These are phyloP conservation scores for Nylanderia fulva DNA, from an alignment of 1,140 invertebrate genomes.

Conservation along the genomic window DNA sequence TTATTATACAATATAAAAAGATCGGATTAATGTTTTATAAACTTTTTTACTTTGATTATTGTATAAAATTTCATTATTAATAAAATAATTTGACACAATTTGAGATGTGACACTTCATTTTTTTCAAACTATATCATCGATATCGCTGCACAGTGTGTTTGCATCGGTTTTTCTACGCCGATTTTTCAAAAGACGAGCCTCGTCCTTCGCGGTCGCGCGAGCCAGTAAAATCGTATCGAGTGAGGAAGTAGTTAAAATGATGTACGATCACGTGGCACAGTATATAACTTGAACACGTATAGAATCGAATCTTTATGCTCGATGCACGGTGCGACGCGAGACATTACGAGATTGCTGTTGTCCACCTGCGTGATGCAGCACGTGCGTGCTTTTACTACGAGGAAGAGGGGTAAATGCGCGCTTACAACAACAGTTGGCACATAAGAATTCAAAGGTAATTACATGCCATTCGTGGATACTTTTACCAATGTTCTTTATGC, in stretches of 20 bases:
- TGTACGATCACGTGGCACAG: conserved; percentile 78
- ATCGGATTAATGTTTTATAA: background rate
- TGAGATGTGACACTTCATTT: background rate
- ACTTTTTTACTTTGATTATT: background rate
- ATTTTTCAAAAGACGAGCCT: conserved; percentile 45
- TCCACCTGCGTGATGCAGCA: conserved; percentile 43
- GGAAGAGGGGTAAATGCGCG: too few relatives aligned
- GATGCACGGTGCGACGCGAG: conserved; percentile 38
- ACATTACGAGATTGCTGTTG: conserved; percentile 21
- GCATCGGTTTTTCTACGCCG: conserved; percentile 10
- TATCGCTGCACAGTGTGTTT: conserved; percentile 43
- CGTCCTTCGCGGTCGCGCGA: conserved; percentile 58
- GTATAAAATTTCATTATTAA: background rate
- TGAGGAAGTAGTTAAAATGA: conserved; percentile 81
- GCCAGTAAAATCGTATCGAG: conserved; percentile 64
- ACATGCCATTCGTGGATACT: background rate
- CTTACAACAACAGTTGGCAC: background rate
- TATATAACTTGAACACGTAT: conserved; percentile 74
- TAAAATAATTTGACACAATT: background rate
- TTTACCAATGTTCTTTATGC: background rate
- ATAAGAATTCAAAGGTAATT: conserved; percentile 18
- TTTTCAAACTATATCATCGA: conserved; percentile 62
- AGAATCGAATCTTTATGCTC: conserved; percentile 69
- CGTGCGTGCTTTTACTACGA: background rate
- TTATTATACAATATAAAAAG: background rate